Conservation (phyloP, 2,888 invertebrate genomes). For the Netelia inedita region DNA sequence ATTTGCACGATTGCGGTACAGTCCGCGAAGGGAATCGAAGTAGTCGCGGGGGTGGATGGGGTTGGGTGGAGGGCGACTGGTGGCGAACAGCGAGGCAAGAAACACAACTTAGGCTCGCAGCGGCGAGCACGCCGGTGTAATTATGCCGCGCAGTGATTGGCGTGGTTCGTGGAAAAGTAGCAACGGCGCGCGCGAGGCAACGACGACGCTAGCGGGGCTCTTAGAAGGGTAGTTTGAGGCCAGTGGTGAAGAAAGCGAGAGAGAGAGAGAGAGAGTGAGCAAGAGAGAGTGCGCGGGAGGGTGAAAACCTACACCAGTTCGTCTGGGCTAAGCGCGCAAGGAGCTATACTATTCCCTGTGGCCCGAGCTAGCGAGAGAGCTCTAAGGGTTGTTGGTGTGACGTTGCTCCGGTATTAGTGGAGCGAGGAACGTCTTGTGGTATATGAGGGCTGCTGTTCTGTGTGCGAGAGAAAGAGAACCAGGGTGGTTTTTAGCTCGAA, state of each 20-base stretch:
- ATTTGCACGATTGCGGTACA: slow-evolving; percentile 75
- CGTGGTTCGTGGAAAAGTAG: slow-evolving; percentile 83
- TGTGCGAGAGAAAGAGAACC: slow-evolving; percentile 61
- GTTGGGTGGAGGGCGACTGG: slow-evolving; percentile 36
- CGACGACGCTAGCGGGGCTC: slow-evolving; percentile 51
- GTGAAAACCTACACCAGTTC: slow-evolving; percentile 22
- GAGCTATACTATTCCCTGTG: slow-evolving; percentile 71
- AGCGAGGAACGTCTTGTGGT: slow-evolving; percentile 65
- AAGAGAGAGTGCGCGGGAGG: slow-evolving; percentile 25
- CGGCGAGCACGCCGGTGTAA: slow-evolving; percentile 80
- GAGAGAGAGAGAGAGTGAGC: slow-evolving; percentile 42
- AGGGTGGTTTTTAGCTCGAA: slow-evolving; percentile 84
- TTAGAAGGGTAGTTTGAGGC: slow-evolving; percentile 67
- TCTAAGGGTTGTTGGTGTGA: slow-evolving; percentile 68
- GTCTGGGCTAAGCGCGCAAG: slow-evolving; percentile 55
- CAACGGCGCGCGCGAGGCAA: slow-evolving; percentile 72
- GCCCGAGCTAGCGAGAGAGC: slow-evolving; percentile 63
- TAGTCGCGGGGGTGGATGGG: slow-evolving; percentile 28
- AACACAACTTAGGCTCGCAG: slow-evolving; percentile 79
- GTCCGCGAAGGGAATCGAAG: slow-evolving; percentile 67
- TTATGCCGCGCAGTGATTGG: slow-evolving; percentile 84
- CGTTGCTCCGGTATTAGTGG: slow-evolving; percentile 61
- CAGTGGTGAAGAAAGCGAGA: slow-evolving; percentile 52
- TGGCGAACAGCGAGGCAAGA: slow-evolving; percentile 74
- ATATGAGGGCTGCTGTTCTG: slow-evolving; percentile 45